These are phyloP conservation scores for Apocheima hispidaria DNA, from an alignment of 2,888 invertebrate genomes.

Conservation along the genomic window DNA sequence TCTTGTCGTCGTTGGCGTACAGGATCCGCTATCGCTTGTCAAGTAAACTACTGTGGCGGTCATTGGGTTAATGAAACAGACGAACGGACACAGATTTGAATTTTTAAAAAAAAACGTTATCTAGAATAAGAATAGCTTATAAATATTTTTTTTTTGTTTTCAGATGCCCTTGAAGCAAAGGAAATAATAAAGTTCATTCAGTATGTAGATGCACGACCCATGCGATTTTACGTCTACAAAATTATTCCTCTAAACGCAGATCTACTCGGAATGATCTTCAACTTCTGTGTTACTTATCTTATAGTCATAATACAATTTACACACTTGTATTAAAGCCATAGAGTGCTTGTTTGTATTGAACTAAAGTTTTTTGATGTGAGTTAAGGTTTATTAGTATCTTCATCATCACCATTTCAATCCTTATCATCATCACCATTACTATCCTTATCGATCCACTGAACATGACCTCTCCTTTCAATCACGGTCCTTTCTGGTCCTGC, in stretches of 20 bases:
- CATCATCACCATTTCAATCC: no score
- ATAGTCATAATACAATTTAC: constrained; percentile 43
- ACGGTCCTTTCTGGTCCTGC: no score
- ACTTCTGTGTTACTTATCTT: constrained; percentile 41
- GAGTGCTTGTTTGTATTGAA: background rate
- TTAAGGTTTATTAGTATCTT: no score
- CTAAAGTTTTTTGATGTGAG: background rate
- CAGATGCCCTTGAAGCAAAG: background rate
- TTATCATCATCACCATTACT: no score
- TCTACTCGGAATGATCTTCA: constrained; percentile 33
- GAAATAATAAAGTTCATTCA: constrained; percentile 10
- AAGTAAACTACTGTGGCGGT: no score
- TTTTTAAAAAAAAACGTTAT: no score
- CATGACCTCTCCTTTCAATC: no score
- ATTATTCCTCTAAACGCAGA: constrained; percentile 38
- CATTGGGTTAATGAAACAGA: no score
- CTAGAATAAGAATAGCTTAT: background rate
- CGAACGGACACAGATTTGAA: no score
- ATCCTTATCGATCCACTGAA: no score
- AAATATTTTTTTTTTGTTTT: background rate
- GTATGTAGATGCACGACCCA: constrained; percentile 30
- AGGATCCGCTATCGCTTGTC: no score
- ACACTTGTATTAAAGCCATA: background rate
- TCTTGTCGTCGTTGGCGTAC: no score
- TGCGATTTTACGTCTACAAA: constrained; percentile 26